A percentile compares a stretch with the other conserved stretches of the same genome.
Evolutionary conservation across 2,797 vertebrate genomes (phyloP).

Genomic region (Microhierax caerulescens): DNA sequence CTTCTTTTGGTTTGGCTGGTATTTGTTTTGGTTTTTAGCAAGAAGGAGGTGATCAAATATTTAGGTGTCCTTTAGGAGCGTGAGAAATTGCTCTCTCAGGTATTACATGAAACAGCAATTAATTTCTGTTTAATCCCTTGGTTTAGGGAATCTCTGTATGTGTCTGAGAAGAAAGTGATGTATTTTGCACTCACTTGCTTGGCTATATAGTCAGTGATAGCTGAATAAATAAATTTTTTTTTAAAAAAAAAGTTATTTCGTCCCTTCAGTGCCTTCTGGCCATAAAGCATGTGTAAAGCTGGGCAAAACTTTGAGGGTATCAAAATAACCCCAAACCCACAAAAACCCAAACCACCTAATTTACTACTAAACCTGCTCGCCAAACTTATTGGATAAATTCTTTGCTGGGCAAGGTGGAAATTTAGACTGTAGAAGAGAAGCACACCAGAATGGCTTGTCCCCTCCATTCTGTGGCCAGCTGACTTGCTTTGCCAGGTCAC

Average conservation of each 20-base stretch:
- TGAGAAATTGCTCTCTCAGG: not conserved
- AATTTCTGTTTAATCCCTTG: not conserved
- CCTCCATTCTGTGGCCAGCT: not conserved
- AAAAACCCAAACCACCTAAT: rapidly evolving
- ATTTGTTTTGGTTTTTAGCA: not conserved
- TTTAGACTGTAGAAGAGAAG: not conserved
- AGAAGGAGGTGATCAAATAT: not conserved
- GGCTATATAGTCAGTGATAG: not conserved
- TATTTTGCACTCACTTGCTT: not conserved
- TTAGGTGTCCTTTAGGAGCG: not conserved
- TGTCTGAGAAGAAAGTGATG: not conserved
- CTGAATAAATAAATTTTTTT: not conserved
- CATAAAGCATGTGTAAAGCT: not conserved
- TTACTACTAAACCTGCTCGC: not conserved
- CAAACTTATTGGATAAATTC: not conserved
- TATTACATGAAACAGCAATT: not conserved
- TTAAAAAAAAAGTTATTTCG: not conserved
- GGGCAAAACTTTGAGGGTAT: not conserved
- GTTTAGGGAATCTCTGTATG: not conserved
- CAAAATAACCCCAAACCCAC: not conserved
- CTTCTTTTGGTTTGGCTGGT: not conserved
- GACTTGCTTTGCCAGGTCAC: not conserved
- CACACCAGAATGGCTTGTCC: not conserved
- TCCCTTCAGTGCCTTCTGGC: not conserved
- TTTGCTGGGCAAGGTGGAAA: not conserved